Conservation (phyloP, 2,797 vertebrate species). For the Scyliorhinus canicula region DNA sequence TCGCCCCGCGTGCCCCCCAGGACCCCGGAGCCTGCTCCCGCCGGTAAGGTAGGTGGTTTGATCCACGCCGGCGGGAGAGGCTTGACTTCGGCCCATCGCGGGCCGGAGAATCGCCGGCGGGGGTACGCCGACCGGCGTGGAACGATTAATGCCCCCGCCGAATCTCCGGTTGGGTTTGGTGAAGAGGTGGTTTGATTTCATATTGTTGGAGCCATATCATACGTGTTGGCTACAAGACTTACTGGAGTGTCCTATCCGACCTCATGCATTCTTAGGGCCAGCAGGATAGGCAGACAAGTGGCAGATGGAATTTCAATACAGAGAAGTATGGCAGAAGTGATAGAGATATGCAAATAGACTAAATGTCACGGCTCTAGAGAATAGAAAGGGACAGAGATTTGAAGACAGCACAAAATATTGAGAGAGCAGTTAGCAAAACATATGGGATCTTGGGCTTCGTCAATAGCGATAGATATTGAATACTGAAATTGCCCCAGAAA, state of each 20-base stretch:
- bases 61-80: too few relatives aligned
- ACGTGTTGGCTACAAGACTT: background rate
- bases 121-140: too few relatives aligned
- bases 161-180: background rate
- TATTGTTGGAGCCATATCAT: background rate
- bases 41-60: too few relatives aligned
- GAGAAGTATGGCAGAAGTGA: background rate
- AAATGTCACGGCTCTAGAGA: background rate
- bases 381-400: background rate
- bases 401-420: background rate
- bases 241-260: background rate
- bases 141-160: too few relatives aligned
- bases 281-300: background rate
- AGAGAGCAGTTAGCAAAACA: background rate
- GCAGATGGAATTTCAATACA: background rate
- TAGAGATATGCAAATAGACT: background rate
- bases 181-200: background rate
- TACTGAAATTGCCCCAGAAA: background rate
- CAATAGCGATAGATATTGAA: too few relatives aligned
- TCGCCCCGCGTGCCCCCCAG: too few relatives aligned
- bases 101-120: too few relatives aligned
- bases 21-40: too few relatives aligned
- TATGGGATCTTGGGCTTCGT: background rate
- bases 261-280: background rate
- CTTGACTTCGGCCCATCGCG: too few relatives aligned